A percentile compares a stretch with the other conserved stretches of the same genome.
Conservation (phyloP, 2,797 vertebrate genomes). For the Sarcophilus harrisii region DNA sequence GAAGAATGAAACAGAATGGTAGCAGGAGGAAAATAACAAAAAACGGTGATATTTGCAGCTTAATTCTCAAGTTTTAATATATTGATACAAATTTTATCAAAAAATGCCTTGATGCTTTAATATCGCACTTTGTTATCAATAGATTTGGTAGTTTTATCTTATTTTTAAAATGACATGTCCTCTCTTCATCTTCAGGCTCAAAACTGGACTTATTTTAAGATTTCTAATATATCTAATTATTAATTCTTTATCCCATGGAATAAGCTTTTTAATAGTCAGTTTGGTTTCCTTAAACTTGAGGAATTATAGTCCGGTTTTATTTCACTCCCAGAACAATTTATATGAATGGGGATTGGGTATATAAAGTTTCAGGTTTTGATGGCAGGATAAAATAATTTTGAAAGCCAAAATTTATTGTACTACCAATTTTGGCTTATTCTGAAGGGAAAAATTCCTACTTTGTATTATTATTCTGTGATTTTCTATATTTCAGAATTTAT, state of each 20-base stretch:
- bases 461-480: conserved; percentile 44
- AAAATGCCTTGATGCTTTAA: not conserved
- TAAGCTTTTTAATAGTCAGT: conserved; percentile 50
- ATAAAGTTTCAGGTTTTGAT: conserved; percentile 43
- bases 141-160: not conserved
- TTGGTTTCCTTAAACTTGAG: conserved; percentile 55
- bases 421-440: not conserved
- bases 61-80: conserved; percentile 8
- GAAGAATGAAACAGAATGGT: not conserved
- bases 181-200: conserved; percentile 24
- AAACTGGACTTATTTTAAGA: conserved; percentile 38
- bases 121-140: not conserved
- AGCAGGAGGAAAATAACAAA: conserved; percentile 25
- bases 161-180: not conserved
- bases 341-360: conserved; percentile 41
- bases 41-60: not conserved
- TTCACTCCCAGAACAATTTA: conserved; percentile 50
- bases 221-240: conserved; percentile 26
- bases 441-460: not conserved
- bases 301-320: conserved; percentile 41
- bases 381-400: conserved; percentile 19
- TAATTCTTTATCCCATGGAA: conserved; percentile 38
- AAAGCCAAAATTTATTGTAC: conserved; percentile 49
- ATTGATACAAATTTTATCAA: conserved; percentile 6
- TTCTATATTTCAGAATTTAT: conserved; percentile 43